Evolutionary conservation across 2,113 vertebrate species (phyloP).

Genomic region (Engystomops pustulosus): DNA sequence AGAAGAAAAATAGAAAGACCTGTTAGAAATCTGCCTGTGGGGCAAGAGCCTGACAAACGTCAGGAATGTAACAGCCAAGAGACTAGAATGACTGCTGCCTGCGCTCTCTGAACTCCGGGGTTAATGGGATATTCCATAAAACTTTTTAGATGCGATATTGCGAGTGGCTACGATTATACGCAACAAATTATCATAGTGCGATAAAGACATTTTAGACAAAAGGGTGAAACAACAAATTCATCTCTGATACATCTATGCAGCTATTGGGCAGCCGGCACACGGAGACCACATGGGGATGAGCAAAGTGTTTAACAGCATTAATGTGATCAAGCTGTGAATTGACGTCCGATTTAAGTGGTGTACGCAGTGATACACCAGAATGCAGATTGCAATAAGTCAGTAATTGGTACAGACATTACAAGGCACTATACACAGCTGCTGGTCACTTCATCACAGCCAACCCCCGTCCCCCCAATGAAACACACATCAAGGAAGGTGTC

Average conservation of each 20-base stretch:
- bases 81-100: neutral
- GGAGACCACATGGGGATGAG: neutral
- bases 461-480: too few relatives aligned
- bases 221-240: too few relatives aligned
- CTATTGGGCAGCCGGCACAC: neutral
- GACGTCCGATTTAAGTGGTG: neutral
- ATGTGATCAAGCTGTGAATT: neutral
- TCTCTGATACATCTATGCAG: too few relatives aligned
- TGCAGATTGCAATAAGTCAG: neutral
- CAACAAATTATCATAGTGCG: too few relatives aligned
- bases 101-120: neutral
- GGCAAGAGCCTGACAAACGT: neutral
- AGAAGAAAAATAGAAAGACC: conserved; percentile 62
- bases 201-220: too few relatives aligned
- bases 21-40: conserved; percentile 34
- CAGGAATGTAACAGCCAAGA: conserved; percentile 45
- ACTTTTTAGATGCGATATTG: too few relatives aligned
- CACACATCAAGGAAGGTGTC: too few relatives aligned
- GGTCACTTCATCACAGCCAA: neutral
- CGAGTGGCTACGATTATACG: too few relatives aligned
- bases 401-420: neutral
- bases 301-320: neutral
- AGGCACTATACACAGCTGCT: neutral
- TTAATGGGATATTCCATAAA: neutral
- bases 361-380: too few relatives aligned